Evolutionary conservation across 64 coral and sea anemone genomes (phyloP), one percentile per base, ranked within the genome.

Genomic region (Pocillopora damicornis): DNA sequence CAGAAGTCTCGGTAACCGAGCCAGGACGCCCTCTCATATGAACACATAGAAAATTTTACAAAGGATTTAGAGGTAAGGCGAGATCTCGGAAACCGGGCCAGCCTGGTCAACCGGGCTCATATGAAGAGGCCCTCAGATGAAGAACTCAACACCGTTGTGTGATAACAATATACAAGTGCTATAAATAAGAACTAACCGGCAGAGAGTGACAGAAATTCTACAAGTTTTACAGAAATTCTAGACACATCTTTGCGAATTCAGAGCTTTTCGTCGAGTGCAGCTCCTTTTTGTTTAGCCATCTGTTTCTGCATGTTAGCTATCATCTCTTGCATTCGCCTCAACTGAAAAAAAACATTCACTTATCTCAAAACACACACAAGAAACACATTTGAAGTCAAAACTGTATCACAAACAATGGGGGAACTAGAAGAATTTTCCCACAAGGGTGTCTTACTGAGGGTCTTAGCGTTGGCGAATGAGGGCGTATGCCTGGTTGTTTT

Each of bases 301-400:
- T 84, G 79, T 75, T 77, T 90, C 61, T 90, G 89, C 89, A 90
- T 90, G 45, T 85, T 59, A 38, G 80, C 79, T 59, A 90, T 34
- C 89, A 90, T 90, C 66, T 82, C 80, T 76, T 90, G 89, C 89
- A 90, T 90, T 84, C 89, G 79, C 22, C 74, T 73, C 14, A 90
- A 67, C 89, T 90, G 69, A 51, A 90, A 85, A 72, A 9, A 80
- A 71, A 79, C 7, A 63, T 35, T 15, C 14, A 35, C 6, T 14
- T 30, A 63, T 16, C 5, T 18, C 22, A 59, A 79, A 25, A 80
- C 13, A 35, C 25, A 11, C 20, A 4, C 5, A 23, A 11, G 5
- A 71, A 71, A 71, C 25, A 71, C 2, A 51, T 7, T 51, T 4
- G 0, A 51, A 51, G 42, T 51, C 42, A 23, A 4, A 71, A 23